Base-by-base conservation (phyloP, 1,140 invertebrate species). In the Lineus longissimus region DNA sequence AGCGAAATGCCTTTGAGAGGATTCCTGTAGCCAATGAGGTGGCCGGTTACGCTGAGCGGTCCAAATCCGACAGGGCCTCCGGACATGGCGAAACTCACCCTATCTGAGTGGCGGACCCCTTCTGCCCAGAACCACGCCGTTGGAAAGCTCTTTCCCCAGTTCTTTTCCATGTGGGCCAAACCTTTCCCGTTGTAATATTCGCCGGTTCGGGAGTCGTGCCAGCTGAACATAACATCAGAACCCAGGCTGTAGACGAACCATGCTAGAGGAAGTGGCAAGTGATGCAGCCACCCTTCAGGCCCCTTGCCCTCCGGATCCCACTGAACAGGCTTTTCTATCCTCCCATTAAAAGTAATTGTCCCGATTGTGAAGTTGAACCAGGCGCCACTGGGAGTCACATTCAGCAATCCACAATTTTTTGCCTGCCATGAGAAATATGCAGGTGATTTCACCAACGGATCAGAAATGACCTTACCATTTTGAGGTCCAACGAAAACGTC, bases 231-330 rank as follows among this genome's bases (percentile, higher is more conserved):
- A 2, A 74, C 63, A 2, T 61, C 54, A 13, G 74, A 75, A 11
- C 69, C 25, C 2, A 75, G 55, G 64, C 74, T 75, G 45, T 69
- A 75, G 7, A 75, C 74, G 62, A 73, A 75, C 74, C 74, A 75
- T 51, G 72, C 68, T 9, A 75, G 40, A n/a, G 74, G 74, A 11
- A 75, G 51, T 30, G 64, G 66, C 0, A 73, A 66, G n/a, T 72
- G 55, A 11, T 11, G 11, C 13, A 71, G 59, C 70, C 69, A 73
- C 7, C 72, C 65, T 59, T 73, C 72, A 0, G 74, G 74, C 25
- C 74, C 74, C 40, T 65, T 65, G 0, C 74, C 74, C 17, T 62
- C 9, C 11, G 59, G 63, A 25, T 64, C 71, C 74, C 74, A 75
- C 1, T 67, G 68, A n/a, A 62, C 40, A n/a, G 69, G 69, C 22